Evolutionary conservation across 2,113 vertebrate species (phyloP).

Genomic region (Corythoichthys intestinalis): DNA sequence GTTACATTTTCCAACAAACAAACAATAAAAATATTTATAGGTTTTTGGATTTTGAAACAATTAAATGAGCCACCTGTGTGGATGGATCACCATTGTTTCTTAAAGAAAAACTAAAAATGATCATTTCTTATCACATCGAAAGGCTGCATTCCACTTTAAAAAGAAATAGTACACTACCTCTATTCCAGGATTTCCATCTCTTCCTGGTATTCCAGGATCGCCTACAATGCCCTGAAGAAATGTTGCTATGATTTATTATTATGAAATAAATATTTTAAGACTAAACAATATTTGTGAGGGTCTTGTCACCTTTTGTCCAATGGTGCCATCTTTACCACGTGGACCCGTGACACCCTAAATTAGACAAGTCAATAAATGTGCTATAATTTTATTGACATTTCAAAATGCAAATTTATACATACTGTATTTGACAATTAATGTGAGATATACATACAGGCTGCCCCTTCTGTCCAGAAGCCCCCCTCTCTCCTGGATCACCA

Average conservation of each 20-base stretch:
- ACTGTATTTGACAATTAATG: not conserved
- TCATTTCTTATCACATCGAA: not conserved
- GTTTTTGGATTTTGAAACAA: not conserved
- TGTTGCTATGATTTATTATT: not conserved
- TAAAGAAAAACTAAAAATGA: not conserved
- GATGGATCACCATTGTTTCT: not conserved
- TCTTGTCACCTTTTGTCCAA: slow-evolving; percentile 66
- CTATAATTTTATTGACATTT: not conserved
- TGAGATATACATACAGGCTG: slow-evolving; percentile 64
- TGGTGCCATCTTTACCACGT: slow-evolving; percentile 59
- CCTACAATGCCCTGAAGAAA: slow-evolving; percentile 72
- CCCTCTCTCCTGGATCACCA: slow-evolving; percentile 76
- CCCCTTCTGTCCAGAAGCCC: slow-evolving; percentile 70
- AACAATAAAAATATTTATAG: no score
- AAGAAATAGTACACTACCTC: slow-evolving; percentile 61
- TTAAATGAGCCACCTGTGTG: not conserved
- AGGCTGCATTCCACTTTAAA: not conserved
- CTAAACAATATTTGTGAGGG: not conserved
- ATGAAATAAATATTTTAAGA: slow-evolving; percentile 1
- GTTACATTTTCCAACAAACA: not conserved
- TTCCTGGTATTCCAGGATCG: slow-evolving; percentile 72
- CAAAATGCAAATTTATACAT: not conserved
- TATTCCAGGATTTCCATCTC: slow-evolving; percentile 74
- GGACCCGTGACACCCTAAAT: slow-evolving; percentile 67
- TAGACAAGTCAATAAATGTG: slow-evolving; percentile 5